Evolutionary conservation across 1,140 invertebrate species (phyloP).

Genomic region (Psix sp.): DNA sequence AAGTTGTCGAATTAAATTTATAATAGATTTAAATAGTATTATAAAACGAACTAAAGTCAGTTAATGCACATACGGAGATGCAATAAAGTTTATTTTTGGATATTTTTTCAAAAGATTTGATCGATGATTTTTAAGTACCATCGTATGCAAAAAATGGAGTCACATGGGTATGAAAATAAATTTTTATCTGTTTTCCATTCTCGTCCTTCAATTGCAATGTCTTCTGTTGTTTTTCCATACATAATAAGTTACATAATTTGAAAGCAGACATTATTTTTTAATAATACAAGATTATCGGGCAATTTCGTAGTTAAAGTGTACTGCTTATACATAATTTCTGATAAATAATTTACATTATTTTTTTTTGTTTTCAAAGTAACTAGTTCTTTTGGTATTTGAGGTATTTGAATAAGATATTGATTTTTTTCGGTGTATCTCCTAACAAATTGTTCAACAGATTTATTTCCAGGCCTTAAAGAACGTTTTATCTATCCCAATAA

Average conservation of each 20-base stretch:
- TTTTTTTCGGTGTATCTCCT: no score
- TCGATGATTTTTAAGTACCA: slow-evolving; percentile 3
- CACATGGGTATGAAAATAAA: slow-evolving; percentile 10
- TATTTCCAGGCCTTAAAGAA: no score
- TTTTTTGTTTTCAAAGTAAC: slow-evolving; percentile 7
- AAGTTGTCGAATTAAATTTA: no score
- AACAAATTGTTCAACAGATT: no score
- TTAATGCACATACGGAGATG: no score
- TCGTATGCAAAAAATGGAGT: slow-evolving; percentile 3
- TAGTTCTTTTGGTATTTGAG: slow-evolving; percentile 6
- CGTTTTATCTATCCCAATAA: no score
- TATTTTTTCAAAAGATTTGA: slow-evolving; percentile 2
- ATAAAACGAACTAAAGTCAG: no score
- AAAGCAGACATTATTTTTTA: slow-evolving; percentile 8
- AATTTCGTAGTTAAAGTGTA: slow-evolving; percentile 6
- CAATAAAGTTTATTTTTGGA: no score
- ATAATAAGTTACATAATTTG: slow-evolving; percentile 13
- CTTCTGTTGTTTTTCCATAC: background rate
- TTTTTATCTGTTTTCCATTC: slow-evolving; percentile 8
- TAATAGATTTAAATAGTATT: no score
- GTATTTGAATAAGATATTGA: background rate
- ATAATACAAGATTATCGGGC: slow-evolving; percentile 18
- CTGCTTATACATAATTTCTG: slow-evolving; percentile 16
- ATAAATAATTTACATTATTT: slow-evolving; percentile 10
- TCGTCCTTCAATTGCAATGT: slow-evolving; percentile 10